A percentile compares a stretch with the other conserved stretches of the same genome.
Evolutionary conservation across 2,113 vertebrate species (phyloP).

Genomic region (Campylomormyrus numenius): DNA sequence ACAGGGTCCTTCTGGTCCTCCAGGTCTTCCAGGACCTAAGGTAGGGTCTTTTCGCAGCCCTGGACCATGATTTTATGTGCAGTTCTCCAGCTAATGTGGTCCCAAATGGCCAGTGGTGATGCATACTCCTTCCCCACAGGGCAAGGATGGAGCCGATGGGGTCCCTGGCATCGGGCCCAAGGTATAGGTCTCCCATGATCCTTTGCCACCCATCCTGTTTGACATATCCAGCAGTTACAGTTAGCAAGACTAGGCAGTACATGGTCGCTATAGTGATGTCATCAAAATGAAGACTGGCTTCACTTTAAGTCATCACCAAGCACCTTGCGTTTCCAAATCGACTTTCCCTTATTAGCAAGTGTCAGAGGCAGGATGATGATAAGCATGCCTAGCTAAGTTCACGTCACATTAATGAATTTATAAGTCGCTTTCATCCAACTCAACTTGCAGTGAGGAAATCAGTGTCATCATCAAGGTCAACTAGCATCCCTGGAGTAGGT

Average conservation of each 20-base stretch:
- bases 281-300: background rate
- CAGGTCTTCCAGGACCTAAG: conserved; percentile 57
- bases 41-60: conserved; percentile 24
- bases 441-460: background rate
- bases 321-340: background rate
- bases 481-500: background rate
- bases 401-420: background rate
- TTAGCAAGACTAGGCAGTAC: background rate
- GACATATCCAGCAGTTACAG: background rate
- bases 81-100: background rate
- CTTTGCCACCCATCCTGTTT: background rate
- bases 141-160: conserved; percentile 57
- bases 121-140: conserved; percentile 41
- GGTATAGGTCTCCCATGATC: conserved; percentile 42
- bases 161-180: conserved; percentile 56
- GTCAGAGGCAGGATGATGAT: background rate
- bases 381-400: background rate
- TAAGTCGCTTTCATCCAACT: background rate
- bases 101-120: background rate
- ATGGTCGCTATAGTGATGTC: background rate
- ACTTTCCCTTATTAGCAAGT: background rate
- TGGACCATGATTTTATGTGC: background rate
- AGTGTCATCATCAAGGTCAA: background rate
- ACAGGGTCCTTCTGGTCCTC: conserved; percentile 54
- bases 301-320: background rate